Base-by-base conservation (phyloP, 1,140 invertebrate species). In the Bombus confusus region DNA sequence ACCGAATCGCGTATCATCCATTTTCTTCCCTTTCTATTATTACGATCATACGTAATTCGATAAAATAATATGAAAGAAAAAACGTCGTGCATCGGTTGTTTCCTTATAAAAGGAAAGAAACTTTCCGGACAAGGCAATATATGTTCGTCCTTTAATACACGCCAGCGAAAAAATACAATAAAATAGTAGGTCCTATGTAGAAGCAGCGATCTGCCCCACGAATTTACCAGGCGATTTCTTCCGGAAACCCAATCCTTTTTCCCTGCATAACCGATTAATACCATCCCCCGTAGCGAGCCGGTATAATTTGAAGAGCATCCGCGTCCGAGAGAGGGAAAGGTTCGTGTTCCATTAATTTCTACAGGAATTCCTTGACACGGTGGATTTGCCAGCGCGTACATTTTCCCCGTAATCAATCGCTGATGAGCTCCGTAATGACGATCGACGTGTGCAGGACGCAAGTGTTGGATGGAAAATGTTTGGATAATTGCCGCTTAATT, bases 401-500 rank as follows among this genome's bases (percentile, higher is more conserved):
- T 84, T 72, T 62, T 69, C 66, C 47, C 31, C 66, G 83, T 84
- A 80, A 84, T 80, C 83, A 84, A 84, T 79, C 66, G 83, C 52
- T 80, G 76, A 71, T 72, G 83, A 80, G 83, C 66, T 10, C 12
- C 62, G 66, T 84, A 84, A 84, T 84, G 83, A 80, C 68, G 83
- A 68, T 69, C 74, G 73, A 72, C 22, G 71, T 4, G 15, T n/a
- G 76, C 28, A 28, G 25, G 34, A 22, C 25, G 37, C 41, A 83
- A 83, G 82, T 79, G 82, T 84, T 59, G 37, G 37, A 18, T 10
- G 39, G 82, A 79, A 79, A 84, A 79, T 78, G 47, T 71, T 84
- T 28, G 75, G 47, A 84, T 84, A 84, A 84, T 80, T 72, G 68
- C 22, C 76, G 83, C 68, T 84, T 79, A 84, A 84, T 84, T 84